These are phyloP conservation scores for Sarcophaga peregrina DNA, from an alignment of 1,140 invertebrate species.

Conservation along the genomic window DNA sequence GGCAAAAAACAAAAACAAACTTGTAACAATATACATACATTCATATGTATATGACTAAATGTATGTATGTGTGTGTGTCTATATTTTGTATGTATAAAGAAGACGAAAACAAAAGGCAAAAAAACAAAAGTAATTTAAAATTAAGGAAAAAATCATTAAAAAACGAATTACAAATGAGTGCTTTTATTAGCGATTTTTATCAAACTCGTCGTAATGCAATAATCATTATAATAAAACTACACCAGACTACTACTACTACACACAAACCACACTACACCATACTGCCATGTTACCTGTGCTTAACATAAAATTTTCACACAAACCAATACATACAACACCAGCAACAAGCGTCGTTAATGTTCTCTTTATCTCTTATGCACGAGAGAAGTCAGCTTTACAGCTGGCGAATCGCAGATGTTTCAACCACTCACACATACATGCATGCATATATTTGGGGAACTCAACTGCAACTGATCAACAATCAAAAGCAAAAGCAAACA, in stretches of 20 bases:
- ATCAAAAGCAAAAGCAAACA: background rate
- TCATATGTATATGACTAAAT: slow-evolving; percentile 52
- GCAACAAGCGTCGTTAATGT: no score
- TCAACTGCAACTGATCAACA: background rate
- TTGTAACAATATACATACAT: slow-evolving; percentile 31
- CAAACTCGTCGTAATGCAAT: slow-evolving; percentile 39
- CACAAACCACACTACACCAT: background rate
- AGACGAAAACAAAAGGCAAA: slow-evolving; percentile 47
- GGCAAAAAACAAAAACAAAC: slow-evolving; percentile 58
- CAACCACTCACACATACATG: background rate
- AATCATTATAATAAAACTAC: slow-evolving; percentile 22
- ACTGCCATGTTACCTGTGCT: background rate
- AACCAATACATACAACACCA: no score
- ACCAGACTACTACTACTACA: background rate
- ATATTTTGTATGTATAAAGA: slow-evolving; percentile 47
- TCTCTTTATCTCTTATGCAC: no score
- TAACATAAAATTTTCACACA: background rate
- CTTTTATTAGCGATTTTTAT: slow-evolving; percentile 40
- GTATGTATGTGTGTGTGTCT: no score
- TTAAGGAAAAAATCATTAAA: slow-evolving; percentile 42
- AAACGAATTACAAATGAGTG: slow-evolving; percentile 50
- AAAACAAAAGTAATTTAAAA: slow-evolving; percentile 45
- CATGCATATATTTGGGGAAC: background rate
- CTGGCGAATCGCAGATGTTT: slow-evolving; percentile 2
- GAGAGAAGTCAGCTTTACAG: background rate